Evolutionary conservation across 2,113 vertebrate genomes (phyloP).

Genomic region (Hystrix cristata): DNA sequence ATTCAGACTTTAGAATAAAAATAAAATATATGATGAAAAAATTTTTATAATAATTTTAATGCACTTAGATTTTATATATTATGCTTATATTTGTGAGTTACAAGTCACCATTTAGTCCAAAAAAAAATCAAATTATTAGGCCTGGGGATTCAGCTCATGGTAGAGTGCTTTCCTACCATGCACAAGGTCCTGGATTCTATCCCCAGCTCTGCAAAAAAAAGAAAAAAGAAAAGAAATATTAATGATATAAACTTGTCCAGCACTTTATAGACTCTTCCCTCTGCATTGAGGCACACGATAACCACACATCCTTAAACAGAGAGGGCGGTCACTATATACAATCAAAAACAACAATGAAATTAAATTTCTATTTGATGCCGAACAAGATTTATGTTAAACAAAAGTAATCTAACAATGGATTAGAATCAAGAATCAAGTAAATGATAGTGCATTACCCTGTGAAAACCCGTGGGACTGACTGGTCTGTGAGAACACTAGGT

Average conservation of each 20-base stretch:
- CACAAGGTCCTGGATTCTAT: background rate
- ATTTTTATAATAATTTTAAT: slow-evolving; percentile 13
- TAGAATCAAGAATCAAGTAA: slow-evolving; percentile 41
- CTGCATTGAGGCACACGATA: background rate
- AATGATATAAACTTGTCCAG: slow-evolving; percentile 45
- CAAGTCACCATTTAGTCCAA: slow-evolving; percentile 22
- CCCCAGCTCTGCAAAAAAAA: background rate
- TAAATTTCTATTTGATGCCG: slow-evolving; percentile 13
- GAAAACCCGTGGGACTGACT: background rate
- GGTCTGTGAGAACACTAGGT: background rate
- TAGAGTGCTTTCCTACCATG: background rate
- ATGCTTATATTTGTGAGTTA: background rate
- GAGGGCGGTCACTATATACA: background rate
- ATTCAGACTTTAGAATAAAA: slow-evolving; percentile 32
- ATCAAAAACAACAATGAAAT: background rate
- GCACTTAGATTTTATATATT: background rate
- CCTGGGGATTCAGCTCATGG: background rate
- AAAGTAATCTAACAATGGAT: slow-evolving; percentile 1
- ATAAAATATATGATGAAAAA: slow-evolving; percentile 35
- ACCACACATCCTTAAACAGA: background rate
- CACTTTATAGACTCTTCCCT: background rate
- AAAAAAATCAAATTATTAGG: background rate
- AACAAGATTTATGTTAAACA: slow-evolving; percentile 1
- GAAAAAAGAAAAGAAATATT: background rate
- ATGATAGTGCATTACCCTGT: slow-evolving; percentile 19